These are phyloP conservation scores for Vultur gryphus DNA, from an alignment of 2,797 vertebrate species.

Conservation along the genomic window DNA sequence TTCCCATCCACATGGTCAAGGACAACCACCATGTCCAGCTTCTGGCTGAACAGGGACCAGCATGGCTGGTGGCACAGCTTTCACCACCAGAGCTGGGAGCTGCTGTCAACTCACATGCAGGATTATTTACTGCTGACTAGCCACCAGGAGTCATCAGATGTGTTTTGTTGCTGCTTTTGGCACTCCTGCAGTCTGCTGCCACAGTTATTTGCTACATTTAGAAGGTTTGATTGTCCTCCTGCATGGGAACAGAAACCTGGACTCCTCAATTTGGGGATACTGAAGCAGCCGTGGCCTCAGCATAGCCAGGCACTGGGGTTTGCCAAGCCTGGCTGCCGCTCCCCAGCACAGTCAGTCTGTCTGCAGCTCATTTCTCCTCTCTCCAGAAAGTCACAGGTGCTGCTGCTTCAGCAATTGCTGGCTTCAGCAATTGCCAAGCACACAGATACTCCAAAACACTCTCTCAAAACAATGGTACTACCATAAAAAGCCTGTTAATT, in stretches of 20 bases:
- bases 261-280: neutral
- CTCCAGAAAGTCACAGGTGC: neutral
- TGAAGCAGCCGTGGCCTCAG: neutral
- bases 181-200: neutral
- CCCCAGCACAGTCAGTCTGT: neutral
- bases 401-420: neutral
- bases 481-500: neutral
- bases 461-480: neutral
- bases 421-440: neutral
- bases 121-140: neutral
- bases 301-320: fast-evolving
- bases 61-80: fast-evolving
- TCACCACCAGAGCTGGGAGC: neutral
- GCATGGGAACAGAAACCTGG: neutral
- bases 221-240: neutral
- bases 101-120: neutral
- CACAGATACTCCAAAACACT: neutral
- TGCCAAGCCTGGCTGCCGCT: neutral
- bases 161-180: fast-evolving
- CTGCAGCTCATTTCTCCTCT: neutral
- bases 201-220: neutral
- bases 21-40: fast-evolving
- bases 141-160: neutral
- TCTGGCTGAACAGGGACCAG: neutral
- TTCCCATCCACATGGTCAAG: neutral